A percentile compares a stretch with the other conserved stretches of the same genome.
Conservation (phyloP, 2,888 invertebrate species). For the Spisula solida region DNA sequence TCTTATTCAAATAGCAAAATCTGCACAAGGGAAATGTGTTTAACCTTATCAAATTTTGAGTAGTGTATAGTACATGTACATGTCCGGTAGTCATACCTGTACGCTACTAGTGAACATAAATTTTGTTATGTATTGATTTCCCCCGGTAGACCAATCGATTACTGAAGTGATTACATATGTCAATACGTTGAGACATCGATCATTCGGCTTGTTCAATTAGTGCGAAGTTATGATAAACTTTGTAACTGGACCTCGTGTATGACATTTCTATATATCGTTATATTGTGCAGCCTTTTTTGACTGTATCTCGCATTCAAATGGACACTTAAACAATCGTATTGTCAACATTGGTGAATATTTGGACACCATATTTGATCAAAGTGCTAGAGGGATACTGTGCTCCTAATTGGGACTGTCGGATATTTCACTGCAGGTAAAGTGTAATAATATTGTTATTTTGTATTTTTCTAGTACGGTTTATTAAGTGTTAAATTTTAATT, state of each 20-base stretch:
- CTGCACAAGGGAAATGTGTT: too few relatives aligned
- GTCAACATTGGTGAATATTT: not conserved
- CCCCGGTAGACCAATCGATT: constrained; percentile 42
- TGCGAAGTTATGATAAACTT: constrained; percentile 38
- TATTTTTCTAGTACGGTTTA: not conserved
- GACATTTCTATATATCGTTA: not conserved
- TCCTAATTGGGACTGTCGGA: not conserved
- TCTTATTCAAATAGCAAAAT: too few relatives aligned
- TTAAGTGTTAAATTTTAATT: too few relatives aligned
- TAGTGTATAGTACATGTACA: too few relatives aligned
- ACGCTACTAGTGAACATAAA: not conserved
- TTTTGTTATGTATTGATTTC: constrained; percentile 20
- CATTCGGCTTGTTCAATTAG: constrained; percentile 42
- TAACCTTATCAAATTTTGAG: too few relatives aligned
- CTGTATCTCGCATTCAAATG: not conserved
- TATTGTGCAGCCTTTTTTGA: not conserved
- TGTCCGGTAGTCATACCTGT: not conserved
- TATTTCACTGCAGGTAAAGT: not conserved
- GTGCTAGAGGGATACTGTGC: not conserved
- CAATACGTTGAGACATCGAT: constrained; percentile 39
- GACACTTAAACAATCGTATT: not conserved
- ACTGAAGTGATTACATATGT: constrained; percentile 46
- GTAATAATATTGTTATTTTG: not conserved
- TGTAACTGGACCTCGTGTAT: constrained; percentile 28
- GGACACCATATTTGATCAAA: not conserved